Evolutionary conservation across 2,797 vertebrate genomes (phyloP).

Genomic region (Pangasius larnaudii): DNA sequence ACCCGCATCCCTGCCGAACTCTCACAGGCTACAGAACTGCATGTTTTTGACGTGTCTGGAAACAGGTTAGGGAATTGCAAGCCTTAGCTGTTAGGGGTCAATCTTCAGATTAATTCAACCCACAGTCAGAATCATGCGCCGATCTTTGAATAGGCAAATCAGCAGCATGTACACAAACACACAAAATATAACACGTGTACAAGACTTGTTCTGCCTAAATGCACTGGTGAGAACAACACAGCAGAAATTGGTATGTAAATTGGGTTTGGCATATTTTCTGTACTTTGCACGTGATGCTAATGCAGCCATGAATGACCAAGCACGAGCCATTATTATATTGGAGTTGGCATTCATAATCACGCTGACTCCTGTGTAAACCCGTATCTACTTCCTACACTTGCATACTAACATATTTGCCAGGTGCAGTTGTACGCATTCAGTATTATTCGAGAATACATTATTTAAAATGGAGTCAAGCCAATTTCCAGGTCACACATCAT

Average conservation of each 20-base stretch:
- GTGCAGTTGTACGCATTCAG: background rate
- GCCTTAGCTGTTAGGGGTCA: background rate
- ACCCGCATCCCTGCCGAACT: slow-evolving; percentile 89
- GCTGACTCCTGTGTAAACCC: background rate
- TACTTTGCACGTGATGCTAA: background rate
- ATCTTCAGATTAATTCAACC: background rate
- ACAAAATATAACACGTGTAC: background rate
- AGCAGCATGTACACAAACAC: background rate
- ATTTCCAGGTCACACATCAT: background rate
- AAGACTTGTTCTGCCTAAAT: background rate
- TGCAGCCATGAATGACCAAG: background rate
- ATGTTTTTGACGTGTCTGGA: slow-evolving; percentile 94
- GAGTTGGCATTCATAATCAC: background rate
- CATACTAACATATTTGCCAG: background rate
- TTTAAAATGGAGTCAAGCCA: background rate
- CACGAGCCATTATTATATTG: background rate
- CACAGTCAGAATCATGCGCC: too few species aligned
- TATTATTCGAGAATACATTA: background rate
- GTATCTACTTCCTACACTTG: background rate
- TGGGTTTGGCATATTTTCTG: background rate
- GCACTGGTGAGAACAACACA: too few species aligned
- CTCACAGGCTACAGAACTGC: slow-evolving; percentile 91
- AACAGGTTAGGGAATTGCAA: slow-evolving; percentile 82
- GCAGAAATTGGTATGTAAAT: background rate
- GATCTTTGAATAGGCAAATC: background rate